Base-by-base conservation (phyloP, 1,140 invertebrate genomes). In the Sycophila sp. region DNA sequence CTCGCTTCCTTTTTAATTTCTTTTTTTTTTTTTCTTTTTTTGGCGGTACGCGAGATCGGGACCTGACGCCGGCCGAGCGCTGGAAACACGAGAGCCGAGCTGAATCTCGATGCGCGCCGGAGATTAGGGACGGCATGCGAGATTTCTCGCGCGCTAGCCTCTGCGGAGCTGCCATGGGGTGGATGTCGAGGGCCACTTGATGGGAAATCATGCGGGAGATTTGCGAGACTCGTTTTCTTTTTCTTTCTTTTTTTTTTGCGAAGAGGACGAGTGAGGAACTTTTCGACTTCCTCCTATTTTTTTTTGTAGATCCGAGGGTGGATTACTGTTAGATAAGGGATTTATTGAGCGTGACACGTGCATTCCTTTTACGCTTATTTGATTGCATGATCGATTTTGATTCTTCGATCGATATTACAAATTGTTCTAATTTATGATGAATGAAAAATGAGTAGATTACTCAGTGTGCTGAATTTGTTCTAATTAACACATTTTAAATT, bases 41-140 rank as follows among this genome's bases (percentile, higher is more conserved):
- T 8, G n/a, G 11, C 42, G 17, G 8, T 19, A 10, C 17, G n/a
- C 13, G 24, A 58, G 55, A 58, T 55, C 51, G 32, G 32, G 36
- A 59, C 24, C 19, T 60, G 22, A 49, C 17, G 19, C 42, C n/a
- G 26, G n/a, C 17, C 8, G 2, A 13, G 1, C 19, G 32, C 17
- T 60, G 15, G 47, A 62, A 69, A 62, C 17, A 40, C 45, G 56
- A 69, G 34, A n/a, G n/a, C n/a, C n/a, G n/a, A n/a, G n/a, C n/a
- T n/a, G 24, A 69, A 34, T 47, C 19, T 19, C 42, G 42, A 47
- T 47, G 17, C 42, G 19, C 6, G 26, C 22, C 15, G 26, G 38
- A 32, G 56, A 59, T 55, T 55, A 55, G 51, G 3, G 28, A 17
- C 47, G 47, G 19, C 5, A 8, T 42, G 15, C 28, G 51, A 55